Base-by-base conservation (phyloP, 2,113 vertebrate species). In the Eurystomus gularis region DNA sequence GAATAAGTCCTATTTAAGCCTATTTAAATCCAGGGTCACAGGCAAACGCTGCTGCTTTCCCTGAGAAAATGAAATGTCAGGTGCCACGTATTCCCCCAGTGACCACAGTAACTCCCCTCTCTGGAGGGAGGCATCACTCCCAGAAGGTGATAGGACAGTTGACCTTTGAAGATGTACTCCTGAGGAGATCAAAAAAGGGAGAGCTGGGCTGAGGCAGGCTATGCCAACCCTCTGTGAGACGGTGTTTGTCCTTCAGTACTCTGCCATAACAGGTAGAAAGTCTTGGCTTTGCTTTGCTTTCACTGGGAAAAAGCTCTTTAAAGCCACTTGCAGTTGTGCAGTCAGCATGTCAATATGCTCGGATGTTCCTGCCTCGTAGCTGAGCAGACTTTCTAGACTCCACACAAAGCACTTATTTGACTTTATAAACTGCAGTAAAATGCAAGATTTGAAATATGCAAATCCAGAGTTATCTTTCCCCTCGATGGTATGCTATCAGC, bases 391-490 rank as follows among this genome's bases (percentile, higher is more conserved):
- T 68, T 75, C 80, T 46, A 57, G 82, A 76, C 73, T 61, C 70
- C 51, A 78, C 46, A 66, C 31, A 90, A 4, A 92, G 88, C 76
- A 86, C 31, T 0, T 0, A 86, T 86, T 6, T 82, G 79, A 93
- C 82, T 94, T 90, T 71, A 52, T 44, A 93, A 91, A 83, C 46
- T 35, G 57, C 54, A 86, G 19, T 62, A 79, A 89, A 95, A 51
- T 0, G 5, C 42, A 35, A 86, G 81, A 94, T 89, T 86, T 85
- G 75, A 94, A 96, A 93, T 86, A 95, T 55, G 73, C 78, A 96
- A 96, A 97, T 92, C 52, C 71, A 60, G 55, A 86, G 55, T 72
- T 94, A 75, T 86, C 86, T 76, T 37, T 48, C 73, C 78, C 58
- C 70, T 88, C 73, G 54, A 21, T 33, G 40, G 60, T 21, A 73